Conservation (phyloP, 1,140 invertebrate genomes). For the Lasioglossum albipes region DNA sequence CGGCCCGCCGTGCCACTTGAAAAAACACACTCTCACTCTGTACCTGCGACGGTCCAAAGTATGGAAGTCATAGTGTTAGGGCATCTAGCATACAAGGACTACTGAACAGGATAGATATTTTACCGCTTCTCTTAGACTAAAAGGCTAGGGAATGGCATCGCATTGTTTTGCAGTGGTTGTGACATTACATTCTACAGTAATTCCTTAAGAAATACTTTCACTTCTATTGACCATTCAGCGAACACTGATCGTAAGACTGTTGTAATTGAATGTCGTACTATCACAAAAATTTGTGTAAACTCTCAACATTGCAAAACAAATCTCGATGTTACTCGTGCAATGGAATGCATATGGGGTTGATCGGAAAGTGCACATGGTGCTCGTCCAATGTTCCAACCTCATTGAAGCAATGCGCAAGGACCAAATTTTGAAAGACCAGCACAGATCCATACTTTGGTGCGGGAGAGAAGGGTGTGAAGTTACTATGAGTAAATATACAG, state of each 20-base stretch:
- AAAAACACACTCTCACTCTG: constrained; percentile 79
- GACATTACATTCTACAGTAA: constrained; percentile 53
- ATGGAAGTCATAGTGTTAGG: constrained; percentile 77
- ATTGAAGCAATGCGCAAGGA: constrained; percentile 70
- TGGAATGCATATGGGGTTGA: constrained; percentile 64
- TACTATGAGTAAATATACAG: constrained; percentile 75
- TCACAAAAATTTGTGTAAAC: not conserved
- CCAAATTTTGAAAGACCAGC: constrained; percentile 73
- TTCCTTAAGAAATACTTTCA: not conserved
- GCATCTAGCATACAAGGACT: constrained; percentile 61
- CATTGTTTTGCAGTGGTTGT: constrained; percentile 72
- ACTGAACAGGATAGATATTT: constrained; percentile 58
- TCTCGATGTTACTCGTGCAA: constrained; percentile 67
- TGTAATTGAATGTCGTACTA: not conserved
- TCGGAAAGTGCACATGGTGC: constrained; percentile 66
- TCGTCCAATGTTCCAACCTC: constrained; percentile 71
- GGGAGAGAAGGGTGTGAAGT: constrained; percentile 79
- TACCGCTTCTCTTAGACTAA: constrained; percentile 60
- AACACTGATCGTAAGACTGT: not conserved
- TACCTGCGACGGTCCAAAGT: constrained; percentile 79
- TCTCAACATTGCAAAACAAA: constrained; percentile 67
- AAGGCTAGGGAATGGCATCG: constrained; percentile 64
- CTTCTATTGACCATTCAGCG: no score
- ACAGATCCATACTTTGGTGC: constrained; percentile 80
- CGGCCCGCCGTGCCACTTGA: constrained; percentile 76